Evolutionary conservation across 2,888 invertebrate genomes (phyloP).

Genomic region (Chymomyza caudatula): DNA sequence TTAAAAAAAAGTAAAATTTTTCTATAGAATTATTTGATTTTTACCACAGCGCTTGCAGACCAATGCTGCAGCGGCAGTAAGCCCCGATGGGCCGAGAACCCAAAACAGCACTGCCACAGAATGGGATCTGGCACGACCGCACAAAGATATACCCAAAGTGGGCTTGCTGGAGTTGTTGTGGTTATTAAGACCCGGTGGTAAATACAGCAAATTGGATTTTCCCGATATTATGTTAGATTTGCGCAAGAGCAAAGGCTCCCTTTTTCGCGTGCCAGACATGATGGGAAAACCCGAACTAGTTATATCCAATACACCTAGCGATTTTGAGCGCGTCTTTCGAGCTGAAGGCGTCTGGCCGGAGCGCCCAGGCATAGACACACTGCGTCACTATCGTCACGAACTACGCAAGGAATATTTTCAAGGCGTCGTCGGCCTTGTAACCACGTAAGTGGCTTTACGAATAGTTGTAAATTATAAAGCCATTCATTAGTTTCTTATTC

Average conservation of each 20-base stretch:
- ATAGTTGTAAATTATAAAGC: no score
- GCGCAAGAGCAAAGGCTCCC: slow-evolving; percentile 70
- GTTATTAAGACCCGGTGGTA: slow-evolving; percentile 57
- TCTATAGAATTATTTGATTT: background rate
- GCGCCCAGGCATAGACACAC: slow-evolving; percentile 74
- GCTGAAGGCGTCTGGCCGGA: slow-evolving; percentile 79
- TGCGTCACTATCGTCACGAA: slow-evolving; percentile 76
- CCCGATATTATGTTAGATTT: slow-evolving; percentile 43
- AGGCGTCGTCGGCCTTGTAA: slow-evolving; percentile 55
- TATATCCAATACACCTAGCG: slow-evolving; percentile 79
- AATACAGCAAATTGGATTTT: slow-evolving; percentile 44
- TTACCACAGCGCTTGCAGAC: slow-evolving; percentile 48
- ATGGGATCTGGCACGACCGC: slow-evolving; percentile 47
- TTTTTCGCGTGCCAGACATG: slow-evolving; percentile 75
- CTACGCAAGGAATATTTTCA: slow-evolving; percentile 52
- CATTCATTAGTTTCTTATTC: no score
- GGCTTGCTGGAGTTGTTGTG: slow-evolving; percentile 23
- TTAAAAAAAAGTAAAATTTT: no score
- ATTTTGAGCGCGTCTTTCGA: slow-evolving; percentile 78
- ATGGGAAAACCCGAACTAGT: slow-evolving; percentile 64
- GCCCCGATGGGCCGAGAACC: background rate
- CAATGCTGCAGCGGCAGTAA: slow-evolving; percentile 15
- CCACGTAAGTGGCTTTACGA: slow-evolving; percentile 54
- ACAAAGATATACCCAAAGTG: slow-evolving; percentile 55
- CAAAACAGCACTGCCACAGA: slow-evolving; percentile 7